Evolutionary conservation across 2,797 vertebrate species (phyloP), one percentile per base, ranked within the genome.

Genomic region (Florisuga fusca): DNA sequence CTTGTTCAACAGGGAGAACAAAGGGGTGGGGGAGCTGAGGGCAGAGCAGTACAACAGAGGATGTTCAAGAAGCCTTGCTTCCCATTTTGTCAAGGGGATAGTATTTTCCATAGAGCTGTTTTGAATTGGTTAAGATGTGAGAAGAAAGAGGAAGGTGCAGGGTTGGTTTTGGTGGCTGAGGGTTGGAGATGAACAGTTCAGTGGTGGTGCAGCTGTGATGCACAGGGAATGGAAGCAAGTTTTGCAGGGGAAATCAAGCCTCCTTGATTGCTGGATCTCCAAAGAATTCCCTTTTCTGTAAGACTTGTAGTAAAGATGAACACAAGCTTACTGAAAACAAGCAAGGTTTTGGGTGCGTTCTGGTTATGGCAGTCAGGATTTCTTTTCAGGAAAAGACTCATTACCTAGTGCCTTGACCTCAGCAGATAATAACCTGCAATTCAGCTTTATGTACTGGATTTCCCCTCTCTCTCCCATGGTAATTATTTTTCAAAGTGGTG

Each of bases 351-450:
- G 43, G 33, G 51, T 87, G 38, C 3, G 0, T 69, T 87, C 50
- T 48, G 51, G 41, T 57, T 19, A 2, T 72, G 66, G 38, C 72
- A 84, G 82, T 31, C 61, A 51, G 83, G 77, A 76, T 79, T 91
- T 82, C 88, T 95, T 36, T 73, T 59, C 86, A 90, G 87, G 94
- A 95, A 93, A 74, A 94, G 82, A 0, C 87, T 93, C 78, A 45
- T 94, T 89, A 63, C 64, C 64, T n/a, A 4, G 68, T 68, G 86
- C 72, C 75, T 72, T 92, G 94, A 83, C 89, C 87, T 50, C 73
- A 68, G 85, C 2, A 88, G 90, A 66, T 71, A 84, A 76, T 81
- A 80, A 75, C 26, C 14, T 63, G 66, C 85, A 69, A 17, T 88
- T 87, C 87, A 75, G 84, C 82, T 94, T 72, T 66, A 48, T 64